phyloP scores from a whole-genome alignment of 2,797 vertebrate genomes.

The Onychomys arenicola region DNA sequence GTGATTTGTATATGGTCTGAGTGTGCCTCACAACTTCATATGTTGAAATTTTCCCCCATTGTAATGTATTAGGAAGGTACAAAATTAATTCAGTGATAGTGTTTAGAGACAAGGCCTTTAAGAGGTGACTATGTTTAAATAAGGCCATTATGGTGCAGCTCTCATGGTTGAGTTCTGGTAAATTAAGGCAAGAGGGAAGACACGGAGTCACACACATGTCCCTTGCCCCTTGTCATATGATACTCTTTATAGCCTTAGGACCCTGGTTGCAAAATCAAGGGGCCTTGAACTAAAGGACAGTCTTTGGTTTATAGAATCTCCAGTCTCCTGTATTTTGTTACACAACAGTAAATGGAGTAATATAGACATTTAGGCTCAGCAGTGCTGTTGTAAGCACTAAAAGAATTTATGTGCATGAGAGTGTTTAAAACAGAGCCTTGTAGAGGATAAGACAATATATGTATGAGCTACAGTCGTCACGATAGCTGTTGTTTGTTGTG shows the following conservation, averaged over 20 bases:
- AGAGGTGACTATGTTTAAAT: not conserved
- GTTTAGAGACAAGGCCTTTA: not conserved
- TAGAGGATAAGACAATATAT: not conserved
- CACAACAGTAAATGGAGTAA: not conserved
- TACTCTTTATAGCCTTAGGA: not conserved
- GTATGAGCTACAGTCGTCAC: slow-evolving; percentile 25
- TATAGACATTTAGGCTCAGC: not conserved
- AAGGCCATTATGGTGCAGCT: not conserved
- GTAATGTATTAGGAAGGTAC: not conserved
- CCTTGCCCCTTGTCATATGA: not conserved
- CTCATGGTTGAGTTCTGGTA: not conserved
- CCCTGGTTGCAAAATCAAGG: not conserved
- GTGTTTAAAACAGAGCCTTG: slow-evolving; percentile 1
- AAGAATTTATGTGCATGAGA: slow-evolving; percentile 10
- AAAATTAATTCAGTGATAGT: not conserved
- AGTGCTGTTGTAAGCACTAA: slow-evolving; percentile 10
- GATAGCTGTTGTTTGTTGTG: not conserved
- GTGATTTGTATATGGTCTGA: not conserved
- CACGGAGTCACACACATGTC: not conserved
- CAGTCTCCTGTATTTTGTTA: not conserved
- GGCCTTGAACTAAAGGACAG: not conserved
- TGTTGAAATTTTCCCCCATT: not conserved
- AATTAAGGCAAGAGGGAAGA: not conserved
- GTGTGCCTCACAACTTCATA: not conserved
- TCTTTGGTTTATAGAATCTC: not conserved